Evolutionary conservation across 2,888 invertebrate species (phyloP).

Genomic region (Eustalomyia histrio): DNA sequence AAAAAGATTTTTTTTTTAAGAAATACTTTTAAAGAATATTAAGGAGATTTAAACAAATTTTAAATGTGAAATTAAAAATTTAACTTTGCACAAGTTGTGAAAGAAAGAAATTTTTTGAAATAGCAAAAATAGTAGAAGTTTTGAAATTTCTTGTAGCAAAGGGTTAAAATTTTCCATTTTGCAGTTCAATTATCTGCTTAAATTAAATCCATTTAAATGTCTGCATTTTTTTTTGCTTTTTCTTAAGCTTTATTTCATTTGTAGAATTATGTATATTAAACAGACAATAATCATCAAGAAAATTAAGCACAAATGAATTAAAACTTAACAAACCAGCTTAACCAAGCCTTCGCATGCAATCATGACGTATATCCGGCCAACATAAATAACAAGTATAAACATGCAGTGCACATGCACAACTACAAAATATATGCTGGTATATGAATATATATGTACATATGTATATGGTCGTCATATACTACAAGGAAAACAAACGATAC

Average conservation of each 20-base stretch:
- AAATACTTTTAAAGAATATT: no score
- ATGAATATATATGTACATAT: not conserved
- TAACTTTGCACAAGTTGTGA: no score
- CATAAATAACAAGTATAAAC: conserved; percentile 42
- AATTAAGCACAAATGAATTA: conserved; percentile 58
- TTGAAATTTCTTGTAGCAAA: no score
- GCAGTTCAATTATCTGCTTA: not conserved
- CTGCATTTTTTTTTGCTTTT: not conserved
- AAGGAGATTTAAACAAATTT: no score
- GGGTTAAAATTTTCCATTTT: not conserved
- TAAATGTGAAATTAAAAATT: no score
- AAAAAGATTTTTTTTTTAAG: no score
- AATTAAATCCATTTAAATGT: not conserved
- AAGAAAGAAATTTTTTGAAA: no score
- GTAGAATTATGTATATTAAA: conserved; percentile 56
- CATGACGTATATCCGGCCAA: conserved; percentile 58
- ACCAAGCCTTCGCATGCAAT: conserved; percentile 59
- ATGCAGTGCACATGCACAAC: conserved; percentile 28
- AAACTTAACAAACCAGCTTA: conserved; percentile 57
- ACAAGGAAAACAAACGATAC: conserved; percentile 50
- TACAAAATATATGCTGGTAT: not conserved
- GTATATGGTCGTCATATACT: conserved; percentile 13
- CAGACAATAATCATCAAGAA: conserved; percentile 57
- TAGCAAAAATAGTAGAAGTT: no score
- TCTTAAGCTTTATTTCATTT: conserved; percentile 37